phyloP scores from a whole-genome alignment of 2,113 vertebrate genomes.

The Cinclus cinclus region DNA sequence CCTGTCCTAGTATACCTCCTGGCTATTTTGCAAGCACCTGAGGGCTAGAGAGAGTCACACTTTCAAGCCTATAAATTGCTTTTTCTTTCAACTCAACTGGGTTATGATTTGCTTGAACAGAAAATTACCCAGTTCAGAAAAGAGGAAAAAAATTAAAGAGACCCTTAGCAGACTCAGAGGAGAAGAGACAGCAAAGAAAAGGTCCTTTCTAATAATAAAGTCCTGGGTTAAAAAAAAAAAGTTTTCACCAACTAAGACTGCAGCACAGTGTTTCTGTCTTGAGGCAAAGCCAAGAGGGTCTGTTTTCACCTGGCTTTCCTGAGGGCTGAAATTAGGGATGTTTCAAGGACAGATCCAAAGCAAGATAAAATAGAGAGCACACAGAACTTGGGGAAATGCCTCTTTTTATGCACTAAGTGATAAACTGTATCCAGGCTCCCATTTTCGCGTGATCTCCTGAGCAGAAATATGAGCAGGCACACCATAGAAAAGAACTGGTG shows the following conservation, averaged over 20 bases:
- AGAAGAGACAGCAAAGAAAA: neutral
- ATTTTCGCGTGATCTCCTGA: neutral
- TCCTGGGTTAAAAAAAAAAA: rapidly evolving
- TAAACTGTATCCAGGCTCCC: neutral
- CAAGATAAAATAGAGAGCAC: neutral
- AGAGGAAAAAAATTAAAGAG: neutral
- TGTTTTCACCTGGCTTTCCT: neutral
- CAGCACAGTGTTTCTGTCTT: neutral
- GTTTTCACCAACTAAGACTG: neutral
- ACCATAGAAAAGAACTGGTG: neutral
- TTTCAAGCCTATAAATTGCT: neutral
- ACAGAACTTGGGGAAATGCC: too few species aligned
- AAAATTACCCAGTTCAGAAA: neutral
- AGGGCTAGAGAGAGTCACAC: neutral
- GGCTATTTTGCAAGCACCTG: slow-evolving; percentile 14
- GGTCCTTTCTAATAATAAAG: neutral
- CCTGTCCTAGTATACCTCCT: neutral
- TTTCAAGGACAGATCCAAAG: neutral
- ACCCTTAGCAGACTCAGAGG: neutral
- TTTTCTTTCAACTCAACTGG: neutral
- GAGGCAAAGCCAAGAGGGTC: neutral
- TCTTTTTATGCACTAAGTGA: neutral
- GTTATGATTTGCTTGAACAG: neutral
- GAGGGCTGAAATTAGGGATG: neutral
- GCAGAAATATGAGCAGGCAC: neutral